phyloP scores from a whole-genome alignment of 2,888 invertebrate species.

The Cetonia aurata region DNA sequence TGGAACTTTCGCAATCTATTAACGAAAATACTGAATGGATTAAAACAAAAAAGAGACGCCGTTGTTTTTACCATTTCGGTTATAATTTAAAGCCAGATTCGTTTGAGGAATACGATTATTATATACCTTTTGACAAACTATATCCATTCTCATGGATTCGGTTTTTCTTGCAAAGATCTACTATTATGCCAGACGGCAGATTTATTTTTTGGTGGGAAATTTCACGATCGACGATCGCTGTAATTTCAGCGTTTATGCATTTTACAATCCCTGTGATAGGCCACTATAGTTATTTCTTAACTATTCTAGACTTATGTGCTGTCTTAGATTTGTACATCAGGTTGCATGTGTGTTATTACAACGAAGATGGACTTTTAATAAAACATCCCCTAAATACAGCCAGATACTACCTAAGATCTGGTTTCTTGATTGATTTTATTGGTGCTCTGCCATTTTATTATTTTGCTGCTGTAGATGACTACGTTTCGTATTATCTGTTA shows the following conservation, averaged over 20 bases:
- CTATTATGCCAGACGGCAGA: slow-evolving; percentile 48
- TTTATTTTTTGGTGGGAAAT: slow-evolving; percentile 49
- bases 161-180: slow-evolving; percentile 46
- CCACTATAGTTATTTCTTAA: slow-evolving; percentile 53
- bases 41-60: not conserved
- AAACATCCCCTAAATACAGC: slow-evolving; percentile 40
- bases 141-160: slow-evolving; percentile 46
- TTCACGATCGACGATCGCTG: slow-evolving; percentile 43
- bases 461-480: not conserved
- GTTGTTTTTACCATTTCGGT: slow-evolving; percentile 37
- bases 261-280: slow-evolving; percentile 27
- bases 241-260: slow-evolving; percentile 43
- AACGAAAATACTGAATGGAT: not conserved
- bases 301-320: slow-evolving; percentile 44
- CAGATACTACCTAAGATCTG: slow-evolving; percentile 28
- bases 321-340: slow-evolving; percentile 67
- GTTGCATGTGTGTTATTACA: slow-evolving; percentile 49
- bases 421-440: slow-evolving; percentile 41
- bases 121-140: slow-evolving; percentile 49
- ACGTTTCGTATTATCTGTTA: slow-evolving; percentile 21
- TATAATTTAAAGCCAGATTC: slow-evolving; percentile 43
- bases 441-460: slow-evolving; percentile 32
- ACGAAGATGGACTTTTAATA: slow-evolving; percentile 39
- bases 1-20: not conserved
- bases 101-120: slow-evolving; percentile 51